A percentile compares a stretch with the other conserved stretches of the same genome.
Conservation (phyloP, 2,797 vertebrate species). For the Anguilla pacifica region DNA sequence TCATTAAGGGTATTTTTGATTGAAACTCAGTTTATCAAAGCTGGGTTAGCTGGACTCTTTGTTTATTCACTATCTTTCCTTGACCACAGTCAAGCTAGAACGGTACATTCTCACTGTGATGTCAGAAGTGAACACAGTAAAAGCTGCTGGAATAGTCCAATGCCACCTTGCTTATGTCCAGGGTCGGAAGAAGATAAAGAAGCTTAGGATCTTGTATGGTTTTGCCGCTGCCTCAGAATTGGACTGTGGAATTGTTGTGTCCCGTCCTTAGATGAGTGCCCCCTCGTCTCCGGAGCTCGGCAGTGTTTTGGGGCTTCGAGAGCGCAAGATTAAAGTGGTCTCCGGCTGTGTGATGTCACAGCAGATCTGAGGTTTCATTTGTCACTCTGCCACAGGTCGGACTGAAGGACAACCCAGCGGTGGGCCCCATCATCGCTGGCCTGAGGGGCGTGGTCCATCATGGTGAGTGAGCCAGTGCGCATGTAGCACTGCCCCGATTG, state of each 20-base stretch:
- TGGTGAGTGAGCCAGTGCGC: slow-evolving; percentile 76
- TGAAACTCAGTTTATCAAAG: not conserved
- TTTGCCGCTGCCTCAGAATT: not conserved
- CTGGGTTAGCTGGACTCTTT: not conserved
- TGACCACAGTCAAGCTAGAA: not conserved
- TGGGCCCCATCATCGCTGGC: slow-evolving; percentile 96
- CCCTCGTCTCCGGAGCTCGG: not conserved
- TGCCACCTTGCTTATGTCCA: not conserved
- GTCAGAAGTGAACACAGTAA: not conserved
- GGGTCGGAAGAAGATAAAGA: not conserved
- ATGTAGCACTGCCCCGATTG: not conserved
- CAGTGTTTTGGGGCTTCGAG: not conserved
- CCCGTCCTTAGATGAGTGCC: not conserved
- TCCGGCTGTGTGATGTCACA: slow-evolving; percentile 62
- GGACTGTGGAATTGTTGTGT: not conserved
- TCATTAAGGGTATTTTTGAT: not conserved
- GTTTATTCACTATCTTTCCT: not conserved
- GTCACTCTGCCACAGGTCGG: slow-evolving; percentile 82
- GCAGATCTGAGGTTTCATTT: slow-evolving; percentile 70
- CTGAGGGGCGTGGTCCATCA: slow-evolving; percentile 98
- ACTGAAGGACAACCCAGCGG: slow-evolving; percentile 91
- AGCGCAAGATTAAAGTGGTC: slow-evolving; percentile 59
- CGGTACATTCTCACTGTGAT: not conserved
- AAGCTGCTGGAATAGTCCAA: not conserved
- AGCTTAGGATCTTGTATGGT: not conserved